phyloP scores from a whole-genome alignment of 2,113 vertebrate genomes.

The Phasianus colchicus region DNA sequence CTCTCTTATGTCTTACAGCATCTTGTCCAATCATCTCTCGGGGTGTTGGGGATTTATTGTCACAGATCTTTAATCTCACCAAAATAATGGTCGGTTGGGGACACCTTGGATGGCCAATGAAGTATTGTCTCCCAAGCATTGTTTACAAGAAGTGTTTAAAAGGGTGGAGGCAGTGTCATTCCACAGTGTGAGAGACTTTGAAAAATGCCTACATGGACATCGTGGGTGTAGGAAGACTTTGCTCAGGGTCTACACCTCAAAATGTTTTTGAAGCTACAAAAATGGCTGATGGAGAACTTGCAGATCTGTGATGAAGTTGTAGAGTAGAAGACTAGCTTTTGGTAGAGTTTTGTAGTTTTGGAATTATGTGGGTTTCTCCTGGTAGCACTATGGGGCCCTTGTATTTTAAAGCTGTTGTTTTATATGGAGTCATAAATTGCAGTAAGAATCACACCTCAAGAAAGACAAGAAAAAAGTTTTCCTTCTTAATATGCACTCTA shows the following conservation, averaged over 20 bases:
- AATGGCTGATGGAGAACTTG: not conserved
- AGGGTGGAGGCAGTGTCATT: not conserved
- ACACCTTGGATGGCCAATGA: not conserved
- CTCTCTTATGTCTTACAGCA: not conserved
- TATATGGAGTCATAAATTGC: not conserved
- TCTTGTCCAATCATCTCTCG: not conserved
- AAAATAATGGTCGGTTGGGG: not conserved
- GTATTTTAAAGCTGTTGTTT: not conserved
- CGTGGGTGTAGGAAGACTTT: not conserved
- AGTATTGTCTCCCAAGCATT: not conserved
- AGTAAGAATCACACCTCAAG: not conserved
- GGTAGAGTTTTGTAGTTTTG: not conserved
- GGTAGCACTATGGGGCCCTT: not conserved
- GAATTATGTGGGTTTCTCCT: not conserved
- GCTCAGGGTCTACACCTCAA: not conserved
- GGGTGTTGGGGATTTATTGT: not conserved
- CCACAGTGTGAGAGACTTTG: not conserved
- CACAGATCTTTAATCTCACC: not conserved
- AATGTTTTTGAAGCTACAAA: not conserved
- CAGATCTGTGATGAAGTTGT: not conserved
- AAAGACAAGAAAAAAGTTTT: not conserved
- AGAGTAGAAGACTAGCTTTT: not conserved
- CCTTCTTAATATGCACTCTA: not conserved
- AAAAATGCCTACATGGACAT: not conserved
- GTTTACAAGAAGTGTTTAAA: not conserved